Percentiles rank a stretch among this genome's conserved stretches.
phyloP scores from a whole-genome alignment of 2,113 vertebrate species.

The Hyperopisus bebe region DNA sequence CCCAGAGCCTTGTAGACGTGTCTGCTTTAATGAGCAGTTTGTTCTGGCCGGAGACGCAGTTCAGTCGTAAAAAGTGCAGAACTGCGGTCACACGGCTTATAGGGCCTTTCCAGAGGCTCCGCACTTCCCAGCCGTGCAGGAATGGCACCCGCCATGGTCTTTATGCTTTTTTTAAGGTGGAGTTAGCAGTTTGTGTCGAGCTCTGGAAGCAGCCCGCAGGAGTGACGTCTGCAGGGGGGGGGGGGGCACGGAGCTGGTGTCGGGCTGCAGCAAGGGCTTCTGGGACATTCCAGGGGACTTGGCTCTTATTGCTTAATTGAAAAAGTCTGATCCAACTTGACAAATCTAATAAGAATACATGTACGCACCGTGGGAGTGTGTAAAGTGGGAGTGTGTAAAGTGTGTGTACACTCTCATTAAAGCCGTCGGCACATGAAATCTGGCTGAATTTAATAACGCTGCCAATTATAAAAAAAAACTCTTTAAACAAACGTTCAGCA shows the following conservation, averaged over 20 bases:
- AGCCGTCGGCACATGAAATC: conserved; percentile 13
- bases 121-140: background rate
- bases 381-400: conserved; percentile 10
- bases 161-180: conserved; percentile 9
- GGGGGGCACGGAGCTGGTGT: background rate
- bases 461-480: background rate
- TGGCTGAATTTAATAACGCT: conserved; percentile 14
- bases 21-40: background rate
- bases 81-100: background rate
- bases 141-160: background rate
- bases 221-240: background rate
- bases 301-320: conserved; percentile 39
- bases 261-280: background rate
- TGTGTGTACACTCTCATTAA: conserved; percentile 16
- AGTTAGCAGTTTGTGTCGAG: background rate
- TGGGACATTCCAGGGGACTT: conserved; percentile 26
- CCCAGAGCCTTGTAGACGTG: background rate
- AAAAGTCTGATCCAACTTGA: conserved; percentile 26
- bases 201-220: background rate
- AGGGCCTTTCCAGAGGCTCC: background rate
- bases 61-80: background rate
- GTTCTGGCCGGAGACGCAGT: background rate
- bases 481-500: conserved; percentile 6
- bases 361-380: conserved; percentile 7
- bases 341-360: conserved; percentile 26